These are phyloP conservation scores for Eupeodes corollae DNA, from an alignment of 1,140 invertebrate species.

Conservation along the genomic window DNA sequence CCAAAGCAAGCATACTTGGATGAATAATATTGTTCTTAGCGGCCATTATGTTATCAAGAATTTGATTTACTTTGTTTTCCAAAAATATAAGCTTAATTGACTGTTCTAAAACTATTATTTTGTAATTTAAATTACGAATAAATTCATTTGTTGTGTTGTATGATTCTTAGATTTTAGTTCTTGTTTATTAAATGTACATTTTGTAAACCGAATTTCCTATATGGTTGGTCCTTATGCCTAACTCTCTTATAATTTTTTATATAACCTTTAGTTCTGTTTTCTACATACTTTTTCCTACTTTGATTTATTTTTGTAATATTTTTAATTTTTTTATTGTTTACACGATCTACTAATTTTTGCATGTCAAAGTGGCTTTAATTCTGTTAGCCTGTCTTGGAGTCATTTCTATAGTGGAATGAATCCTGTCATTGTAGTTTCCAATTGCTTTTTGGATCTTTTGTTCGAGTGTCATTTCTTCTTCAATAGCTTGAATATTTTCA, in stretches of 20 bases:
- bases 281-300: slow-evolving; percentile 3
- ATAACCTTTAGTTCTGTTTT: not conserved
- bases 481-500: no score
- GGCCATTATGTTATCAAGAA: no score
- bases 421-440: not conserved
- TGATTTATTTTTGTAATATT: no score
- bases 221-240: slow-evolving; percentile 2
- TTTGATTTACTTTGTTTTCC: no score
- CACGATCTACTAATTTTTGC: not conserved
- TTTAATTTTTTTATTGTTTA: not conserved
- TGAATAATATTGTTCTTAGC: no score
- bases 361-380: not conserved
- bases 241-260: slow-evolving; percentile 1
- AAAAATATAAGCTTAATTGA: no score
- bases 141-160: no score
- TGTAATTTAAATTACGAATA: no score
- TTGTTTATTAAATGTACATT: slow-evolving; percentile 2
- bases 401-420: not conserved
- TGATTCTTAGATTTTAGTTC: no score
- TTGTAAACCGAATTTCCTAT: not conserved
- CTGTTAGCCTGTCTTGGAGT: not conserved
- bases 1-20: no score
- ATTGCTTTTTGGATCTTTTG: not conserved
- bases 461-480: not conserved
- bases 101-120: no score